Conservation (phyloP, 2,888 invertebrate genomes). For the Mystacides longicornis region DNA sequence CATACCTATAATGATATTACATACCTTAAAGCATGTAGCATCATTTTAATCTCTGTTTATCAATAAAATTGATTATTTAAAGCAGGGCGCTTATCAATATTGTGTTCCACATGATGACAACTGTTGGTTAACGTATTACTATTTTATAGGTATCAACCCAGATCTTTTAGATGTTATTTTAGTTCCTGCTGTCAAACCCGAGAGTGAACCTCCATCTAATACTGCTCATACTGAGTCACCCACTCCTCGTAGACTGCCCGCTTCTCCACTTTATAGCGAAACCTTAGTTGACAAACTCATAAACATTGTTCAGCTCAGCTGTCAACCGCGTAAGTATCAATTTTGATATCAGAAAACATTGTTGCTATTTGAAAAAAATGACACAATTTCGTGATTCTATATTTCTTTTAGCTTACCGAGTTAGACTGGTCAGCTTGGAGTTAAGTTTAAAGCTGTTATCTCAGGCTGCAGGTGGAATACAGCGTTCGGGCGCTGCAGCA, state of each 20-base stretch:
- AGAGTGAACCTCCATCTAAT: slow-evolving; percentile 1
- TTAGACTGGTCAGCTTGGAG: slow-evolving; percentile 88
- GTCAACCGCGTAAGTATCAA: slow-evolving; percentile 66
- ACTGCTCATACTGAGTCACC: slow-evolving; percentile 1
- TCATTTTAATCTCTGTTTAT: no score
- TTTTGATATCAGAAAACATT: not conserved
- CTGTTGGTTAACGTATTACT: no score
- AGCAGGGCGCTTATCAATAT: no score
- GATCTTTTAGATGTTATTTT: slow-evolving; percentile 74
- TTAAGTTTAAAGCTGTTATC: slow-evolving; percentile 74
- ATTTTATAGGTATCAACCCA: slow-evolving; percentile 65
- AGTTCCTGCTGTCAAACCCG: slow-evolving; percentile 49
- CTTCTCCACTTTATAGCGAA: slow-evolving; percentile 68
- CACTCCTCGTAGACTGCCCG: slow-evolving; percentile 31
- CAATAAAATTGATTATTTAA: no score
- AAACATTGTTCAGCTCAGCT: slow-evolving; percentile 73
- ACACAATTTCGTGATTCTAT: no score
- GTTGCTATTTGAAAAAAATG: no score
- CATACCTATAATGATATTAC: no score
- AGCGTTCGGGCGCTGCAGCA: not conserved
- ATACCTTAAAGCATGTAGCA: no score
- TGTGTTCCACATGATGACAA: no score
- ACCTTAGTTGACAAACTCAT: slow-evolving; percentile 76
- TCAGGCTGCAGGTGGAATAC: slow-evolving; percentile 49
- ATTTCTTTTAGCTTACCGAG: slow-evolving; percentile 67